Percentiles rank a stretch among this genome's conserved stretches.
phyloP scores from a whole-genome alignment of 2,888 invertebrate genomes.

The Achlya flavicornis region DNA sequence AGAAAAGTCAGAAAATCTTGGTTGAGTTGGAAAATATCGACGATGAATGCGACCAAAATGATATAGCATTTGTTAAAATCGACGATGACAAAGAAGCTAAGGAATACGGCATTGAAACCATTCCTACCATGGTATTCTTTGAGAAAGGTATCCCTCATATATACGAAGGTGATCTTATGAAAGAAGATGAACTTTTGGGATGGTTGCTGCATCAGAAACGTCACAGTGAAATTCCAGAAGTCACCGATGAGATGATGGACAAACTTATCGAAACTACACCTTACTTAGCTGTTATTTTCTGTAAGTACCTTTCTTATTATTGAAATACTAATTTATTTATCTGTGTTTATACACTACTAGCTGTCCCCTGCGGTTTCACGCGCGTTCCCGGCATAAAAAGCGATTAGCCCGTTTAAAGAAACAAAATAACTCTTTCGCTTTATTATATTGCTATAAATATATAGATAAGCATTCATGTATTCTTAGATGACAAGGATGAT shows the following conservation, averaged over 20 bases:
- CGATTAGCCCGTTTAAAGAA: too few relatives aligned
- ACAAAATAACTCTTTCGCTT: too few relatives aligned
- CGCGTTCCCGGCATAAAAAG: too few relatives aligned
- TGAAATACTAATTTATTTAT: slow-evolving; percentile 13
- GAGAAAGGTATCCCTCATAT: slow-evolving; percentile 89
- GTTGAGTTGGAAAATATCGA: slow-evolving; percentile 95
- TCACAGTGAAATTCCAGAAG: slow-evolving; percentile 95
- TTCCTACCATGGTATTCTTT: slow-evolving; percentile 92
- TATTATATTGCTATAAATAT: too few relatives aligned
- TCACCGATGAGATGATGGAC: slow-evolving; percentile 97
- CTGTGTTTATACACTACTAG: slow-evolving; percentile 1
- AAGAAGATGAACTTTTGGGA: slow-evolving; percentile 94
- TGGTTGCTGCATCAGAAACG: slow-evolving; percentile 96
- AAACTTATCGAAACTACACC: slow-evolving; percentile 91
- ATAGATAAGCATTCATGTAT: slow-evolving; percentile 1
- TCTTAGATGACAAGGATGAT: slow-evolving; percentile 93
- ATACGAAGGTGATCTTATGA: slow-evolving; percentile 93
- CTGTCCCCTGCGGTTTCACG: too few relatives aligned
- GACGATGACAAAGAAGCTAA: slow-evolving; percentile 94
- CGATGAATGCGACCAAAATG: slow-evolving; percentile 96
- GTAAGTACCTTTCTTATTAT: slow-evolving; percentile 83
- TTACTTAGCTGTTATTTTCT: slow-evolving; percentile 94
- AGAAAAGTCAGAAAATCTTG: slow-evolving; percentile 93
- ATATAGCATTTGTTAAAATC: slow-evolving; percentile 96
- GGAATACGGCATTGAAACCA: slow-evolving; percentile 92